Base-by-base conservation (phyloP, 2,797 vertebrate species). In the Epinephelus awoara region DNA sequence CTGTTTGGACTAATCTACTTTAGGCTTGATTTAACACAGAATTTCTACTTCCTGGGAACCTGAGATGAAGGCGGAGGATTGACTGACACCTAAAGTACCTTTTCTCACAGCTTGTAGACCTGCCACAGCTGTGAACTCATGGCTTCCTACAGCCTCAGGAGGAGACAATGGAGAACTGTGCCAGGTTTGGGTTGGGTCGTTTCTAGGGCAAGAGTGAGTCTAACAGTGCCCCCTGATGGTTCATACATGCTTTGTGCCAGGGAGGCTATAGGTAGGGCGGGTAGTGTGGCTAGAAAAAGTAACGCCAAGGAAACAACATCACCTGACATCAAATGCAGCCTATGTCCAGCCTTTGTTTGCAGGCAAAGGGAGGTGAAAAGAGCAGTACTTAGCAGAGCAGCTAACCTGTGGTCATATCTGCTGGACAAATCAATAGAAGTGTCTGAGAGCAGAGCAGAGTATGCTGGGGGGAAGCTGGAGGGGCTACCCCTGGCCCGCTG, bases 401-500 rank as follows among this genome's bases (percentile, higher is more conserved):
- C 93, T 94, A 97, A 95, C 92, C 93, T 89, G 92, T 91, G 83
- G 90, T 94, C 95, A 90, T 89, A 96, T 96, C 94, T 96, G 95
- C 95, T 91, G 94, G 89, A 93, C 95, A 95, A 95, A 98, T 99
- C 97, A 96, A 98, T 98, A 97, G 90, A 91, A 93, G 91, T 86
- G 96, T 97, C 96, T 97, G 95, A 97, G 96, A 97, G 96, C 95
- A 93, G 93, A 95, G 72, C 61, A 87, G 86, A 78, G 78, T 89
- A 87, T 81, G 90, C 87, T 93, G 92, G 72, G 92, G 94, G 93
- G 93, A 81, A 90, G 94, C 95, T 93, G 89, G 86, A 92, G 88
- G 86, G 85, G 91, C 92, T 96, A 95, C 94, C 94, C 94, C 89
- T 94, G 94, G 96, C 96, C 95, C 88, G 59, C 90, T 91, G 89